Base-by-base conservation (phyloP, 2,797 vertebrate species). In the Paedocypris micromegethes region DNA sequence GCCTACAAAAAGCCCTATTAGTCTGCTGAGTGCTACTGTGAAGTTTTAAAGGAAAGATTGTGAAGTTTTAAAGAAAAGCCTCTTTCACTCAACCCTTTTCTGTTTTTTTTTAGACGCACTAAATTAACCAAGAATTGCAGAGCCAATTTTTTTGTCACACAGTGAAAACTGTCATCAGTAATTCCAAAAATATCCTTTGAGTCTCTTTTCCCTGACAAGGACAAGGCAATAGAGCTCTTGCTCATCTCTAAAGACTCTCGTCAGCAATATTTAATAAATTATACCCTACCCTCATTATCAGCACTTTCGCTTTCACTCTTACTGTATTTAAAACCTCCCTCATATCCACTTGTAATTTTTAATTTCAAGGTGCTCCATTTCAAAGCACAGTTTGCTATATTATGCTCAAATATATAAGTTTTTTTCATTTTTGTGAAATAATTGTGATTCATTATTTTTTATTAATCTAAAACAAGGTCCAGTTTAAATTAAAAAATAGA, bases 111-210 rank as follows among this genome's bases (percentile, higher is more conserved):
- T 54, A 54, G 48, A 68, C 51, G 37, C 4, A 47, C 8, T 4
- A 3, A 52, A 58, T 46, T 51, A 57, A 58, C 54, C 8, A 61
- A 45, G 55, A 9, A 48, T 46, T 62, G 9, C 45, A 50, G 49
- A 47, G 37, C 37, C 43, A 23, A 23, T 23, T 23, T 62, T 42
- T 9, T 39, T n/a, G 39, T 9, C 38, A 67, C 5, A 9, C 43
- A 9, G 58, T 54, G 40, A 62, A 69, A 61, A n/a, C 66, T 68
- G 66, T 46, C 66, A 68, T 68, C 43, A 42, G 46, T 60, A 47
- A 60, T 68, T 68, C 49, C 43, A 60, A 68, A 68, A 60, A 68
- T 68, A 68, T 60, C 48, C 23, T 58, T 52, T 5, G 51, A 45
- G 45, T 58, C 7, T 67, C 23, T 59, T 52, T 49, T 59, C 44